Evolutionary conservation across 2,888 invertebrate species (phyloP), one percentile per base, ranked within the genome.

Genomic region (Mellilla xanthometata): DNA sequence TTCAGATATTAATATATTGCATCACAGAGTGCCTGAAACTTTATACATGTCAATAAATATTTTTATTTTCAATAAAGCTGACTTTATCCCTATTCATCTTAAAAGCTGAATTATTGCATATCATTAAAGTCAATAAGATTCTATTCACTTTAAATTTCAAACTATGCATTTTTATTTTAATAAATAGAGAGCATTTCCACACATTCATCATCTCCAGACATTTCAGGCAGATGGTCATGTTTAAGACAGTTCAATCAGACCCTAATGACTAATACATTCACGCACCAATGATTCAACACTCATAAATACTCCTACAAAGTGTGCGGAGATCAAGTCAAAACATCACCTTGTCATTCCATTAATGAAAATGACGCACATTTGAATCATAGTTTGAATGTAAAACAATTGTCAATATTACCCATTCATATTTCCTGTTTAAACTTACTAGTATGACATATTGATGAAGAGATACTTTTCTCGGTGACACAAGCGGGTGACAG

Each of bases 351-450:
- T 19, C 24, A 24, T 8, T 26, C 27, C 32, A 33, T 24, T 13
- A 13, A 27, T 19, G 6, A 5, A 19, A 19, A 24, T 44, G 28
- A 28, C 28, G 7, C 38, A 33, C 38, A 19, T 15, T 15, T 35
- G 27, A 35, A 35, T 28, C 28, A 35, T 3, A 28, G 19, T 36
- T 22, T 19, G n/a, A 10, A 28, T 22, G n/a, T n/a, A 36, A 44
- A 12, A 39, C 7, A 5, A 36, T 50, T 57, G 54, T 56, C 61
- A 59, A 61, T 62, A 64, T 40, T 39, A 50, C 33, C 34, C 15
- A 24, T 24, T 24, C n/a, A 24, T 24, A 24, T 8, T 24, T 8
- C n/a, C 15, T 19, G 15, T 19, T 1, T 19, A 19, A 19, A 19
- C 1, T 6, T 19, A 19, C 15, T 19, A 3, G 6, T 19, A 19